Conservation (phyloP, 2,888 invertebrate genomes). For the Troides oblongomaculatus region DNA sequence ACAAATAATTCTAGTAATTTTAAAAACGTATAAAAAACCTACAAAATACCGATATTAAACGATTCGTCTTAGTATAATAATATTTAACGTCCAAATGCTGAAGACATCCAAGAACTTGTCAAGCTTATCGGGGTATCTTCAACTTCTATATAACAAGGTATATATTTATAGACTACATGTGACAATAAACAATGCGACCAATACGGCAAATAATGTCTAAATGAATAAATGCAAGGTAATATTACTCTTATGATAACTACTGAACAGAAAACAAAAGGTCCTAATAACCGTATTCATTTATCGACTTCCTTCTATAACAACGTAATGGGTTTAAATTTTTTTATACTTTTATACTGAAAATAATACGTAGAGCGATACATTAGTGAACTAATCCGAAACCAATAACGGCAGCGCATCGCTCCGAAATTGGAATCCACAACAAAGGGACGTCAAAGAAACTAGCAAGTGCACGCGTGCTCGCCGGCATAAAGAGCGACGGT, state of each 20-base stretch:
- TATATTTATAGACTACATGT: too few relatives aligned
- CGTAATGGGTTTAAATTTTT: not conserved
- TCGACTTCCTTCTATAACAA: not conserved
- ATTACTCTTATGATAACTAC: not conserved
- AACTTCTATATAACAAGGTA: too few relatives aligned
- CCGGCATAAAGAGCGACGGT: constrained; percentile 71
- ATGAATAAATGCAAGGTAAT: not conserved
- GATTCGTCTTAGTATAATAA: not conserved
- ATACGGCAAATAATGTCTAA: too few relatives aligned
- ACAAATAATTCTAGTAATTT: not conserved
- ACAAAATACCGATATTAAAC: not conserved
- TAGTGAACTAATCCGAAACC: constrained; percentile 39
- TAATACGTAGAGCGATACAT: constrained; percentile 27
- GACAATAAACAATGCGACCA: too few relatives aligned
- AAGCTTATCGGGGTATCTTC: too few relatives aligned
- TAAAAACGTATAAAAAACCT: not conserved
- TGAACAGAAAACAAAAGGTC: not conserved
- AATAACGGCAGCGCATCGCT: constrained; percentile 45
- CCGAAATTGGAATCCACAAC: constrained; percentile 73
- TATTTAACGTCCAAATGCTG: not conserved
- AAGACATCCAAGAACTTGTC: too few relatives aligned
- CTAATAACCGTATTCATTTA: not conserved
- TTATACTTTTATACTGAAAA: not conserved
- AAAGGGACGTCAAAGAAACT: constrained; percentile 77
- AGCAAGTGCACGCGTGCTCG: constrained; percentile 76